Base-by-base conservation (phyloP, 1,140 invertebrate species). In the Triops cancriformis region DNA sequence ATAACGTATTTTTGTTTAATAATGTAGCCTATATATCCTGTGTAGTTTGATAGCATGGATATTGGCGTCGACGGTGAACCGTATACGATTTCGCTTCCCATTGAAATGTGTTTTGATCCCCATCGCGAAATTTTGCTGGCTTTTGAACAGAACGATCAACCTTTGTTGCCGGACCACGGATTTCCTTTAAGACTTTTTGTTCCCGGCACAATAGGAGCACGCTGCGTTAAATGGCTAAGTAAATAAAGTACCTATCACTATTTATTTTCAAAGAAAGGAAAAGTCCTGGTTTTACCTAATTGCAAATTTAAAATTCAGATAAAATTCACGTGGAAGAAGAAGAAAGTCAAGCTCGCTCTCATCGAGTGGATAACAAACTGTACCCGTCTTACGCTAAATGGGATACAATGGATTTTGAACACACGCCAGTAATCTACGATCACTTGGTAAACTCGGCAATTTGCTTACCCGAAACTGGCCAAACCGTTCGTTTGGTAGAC, bases 191-290 rank as follows among this genome's bases (percentile, higher is more conserved):
- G 89, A 78, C 82, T 88, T 3, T 85, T 90, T 77, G 87, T 87
- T 31, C 90, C 89, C 11, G 89, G 89, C 31, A 82, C 91, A 41
- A 91, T 92, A 10, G 93, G 93, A 5, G 92, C 93, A 1, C 86
- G 93, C 80, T 93, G 92, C 84, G 93, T 94, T 42, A 95, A 95
- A 85, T 94, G 93, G 93, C 84, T 94, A 26, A 88, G 91, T 88
- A 86, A 83, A 79, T 18, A 64, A 72, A 37, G 6, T 3, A 1
- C n/a, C 51, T 42, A 7, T 75, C 28, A 75, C 2, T 75, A 26
- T 75, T 28, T 27, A 2, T 23, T 75, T 75, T 72, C 72, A 73
- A 73, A 37, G 2, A 37, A 37, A 37, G 7, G 7, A 37, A 37
- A 37, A 4, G 7, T 37, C 31, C 7, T 4, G 2, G 31, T 7